Base-by-base conservation (phyloP, 2,113 vertebrate species). In the Pterocles gutturalis region DNA sequence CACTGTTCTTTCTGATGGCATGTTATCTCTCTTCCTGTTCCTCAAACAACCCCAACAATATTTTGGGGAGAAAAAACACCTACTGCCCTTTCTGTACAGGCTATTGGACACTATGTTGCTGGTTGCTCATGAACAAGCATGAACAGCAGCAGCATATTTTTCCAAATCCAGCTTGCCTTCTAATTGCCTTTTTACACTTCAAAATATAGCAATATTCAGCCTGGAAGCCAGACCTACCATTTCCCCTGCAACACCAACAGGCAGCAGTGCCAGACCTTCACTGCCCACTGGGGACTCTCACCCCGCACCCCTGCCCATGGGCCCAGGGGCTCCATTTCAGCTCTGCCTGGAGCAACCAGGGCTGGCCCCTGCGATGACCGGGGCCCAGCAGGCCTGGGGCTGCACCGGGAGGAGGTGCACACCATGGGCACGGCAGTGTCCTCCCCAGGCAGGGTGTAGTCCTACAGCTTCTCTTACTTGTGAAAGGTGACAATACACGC, bases 321-420 rank as follows among this genome's bases (percentile, higher is more conserved):
- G 26, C 22, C 22, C 26, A 34, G 24, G 9, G 15, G 33, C 29
- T 72, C 41, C 38, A 34, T 72, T 67, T 60, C 29, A 24, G 91
- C 60, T 75, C 46, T 48, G 41, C 12, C 25, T 57, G 28, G 22
- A 43, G 36, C 48, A 57, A 3, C 0, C 1, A 19, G 4, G 7
- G 18, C n/a, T 76, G 65, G 14, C 13, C 36, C 13, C 46, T 24
- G 36, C 0, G 5, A 24, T 1, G 0, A 10, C 0, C 4, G 38
- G 36, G 8, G 26, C 87, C 26, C 61, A 92, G 46, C 31, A 69
- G 41, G 22, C 11, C 29, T n/a, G 45, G 45, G n/a, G 25, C 34
- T 65, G 49, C 22, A 20, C 13, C 0, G 0, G 2, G 17, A 67
- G 36, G 26, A 71, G 11, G 15, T 13, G 51, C 45, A 31, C 18